Base-by-base conservation (phyloP, 2,888 invertebrate species). In the Apodemia duryi region DNA sequence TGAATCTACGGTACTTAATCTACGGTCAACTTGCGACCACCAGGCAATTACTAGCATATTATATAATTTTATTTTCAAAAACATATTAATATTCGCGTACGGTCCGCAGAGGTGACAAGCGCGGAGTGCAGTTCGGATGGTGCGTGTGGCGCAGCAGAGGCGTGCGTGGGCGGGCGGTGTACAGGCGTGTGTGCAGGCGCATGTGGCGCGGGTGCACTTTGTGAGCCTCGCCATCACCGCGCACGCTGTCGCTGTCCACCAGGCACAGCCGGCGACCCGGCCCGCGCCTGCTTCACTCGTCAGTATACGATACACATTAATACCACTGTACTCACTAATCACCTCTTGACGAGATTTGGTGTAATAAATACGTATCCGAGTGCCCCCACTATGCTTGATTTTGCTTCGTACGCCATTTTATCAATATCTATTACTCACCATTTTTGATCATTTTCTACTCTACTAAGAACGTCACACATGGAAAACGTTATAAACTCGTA, bases 251-350 rank as follows among this genome's bases (percentile, higher is more conserved):
- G 93, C 76, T 98, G 98, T 81, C 96, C 96, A 28, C 94, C 95
- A 63, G 96, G 96, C 70, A 97, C 96, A 90, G 97, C 96, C 64
- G 98, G 98, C 69, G 96, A 98, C 84, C 97, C 98, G 46, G 95
- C 97, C 84, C 86, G 95, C 32, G 94, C 94, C 70, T 98, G 98
- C 78, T 97, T 96, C 81, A 96, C 95, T 93, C 97, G 97, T 97
- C 93, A 94, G 95, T 90, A 9, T 62, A 21, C 21, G 21, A 21
- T 21, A 21, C 21, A 21, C 21, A 21, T 21, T 21, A 21, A 21
- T 21, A 65, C 43, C 43, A 43, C 43, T 43, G 3, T 43, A 43
- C 11, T 13, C 11, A 5, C 3, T 13, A 4, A 9, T 6, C 7
- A 38, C 38, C 9, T 38, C 38, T 38, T 38, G 6, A 38, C 9